phyloP scores from a whole-genome alignment of 2,797 vertebrate species.

The Bradypus variegatus region DNA sequence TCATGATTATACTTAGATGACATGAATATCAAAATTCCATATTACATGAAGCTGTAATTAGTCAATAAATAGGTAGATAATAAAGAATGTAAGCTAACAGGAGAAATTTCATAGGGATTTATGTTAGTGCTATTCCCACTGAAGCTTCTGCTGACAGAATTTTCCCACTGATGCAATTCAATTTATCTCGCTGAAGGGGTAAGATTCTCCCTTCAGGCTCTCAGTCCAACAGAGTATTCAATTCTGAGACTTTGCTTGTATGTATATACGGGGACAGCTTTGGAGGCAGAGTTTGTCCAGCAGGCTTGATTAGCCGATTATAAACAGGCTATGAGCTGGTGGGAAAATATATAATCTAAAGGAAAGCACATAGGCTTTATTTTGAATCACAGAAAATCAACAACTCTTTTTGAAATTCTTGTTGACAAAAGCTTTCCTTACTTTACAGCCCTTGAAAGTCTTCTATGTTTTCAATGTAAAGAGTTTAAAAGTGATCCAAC shows the following conservation, averaged over 20 bases:
- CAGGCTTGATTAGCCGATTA: background rate
- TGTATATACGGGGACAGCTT: background rate
- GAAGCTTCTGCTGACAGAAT: background rate
- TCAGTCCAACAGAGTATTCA: background rate
- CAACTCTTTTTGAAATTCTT: background rate
- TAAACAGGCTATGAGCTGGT: background rate
- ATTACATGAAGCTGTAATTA: background rate
- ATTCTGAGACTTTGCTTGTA: background rate
- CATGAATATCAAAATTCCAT: background rate
- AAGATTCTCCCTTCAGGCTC: background rate
- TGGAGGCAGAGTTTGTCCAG: background rate
- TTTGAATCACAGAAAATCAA: background rate
- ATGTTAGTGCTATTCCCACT: background rate
- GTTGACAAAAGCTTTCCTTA: background rate
- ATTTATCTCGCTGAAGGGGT: background rate
- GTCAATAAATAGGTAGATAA: background rate
- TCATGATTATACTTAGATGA: background rate
- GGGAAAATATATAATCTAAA: background rate
- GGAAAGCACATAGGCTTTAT: background rate
- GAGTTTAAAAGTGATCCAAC: background rate
- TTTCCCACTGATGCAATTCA: background rate
- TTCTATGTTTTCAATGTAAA: background rate
- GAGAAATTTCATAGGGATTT: background rate
- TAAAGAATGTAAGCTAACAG: background rate
- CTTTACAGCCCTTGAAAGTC: background rate